Percentiles rank a stretch among this genome's conserved stretches.
Evolutionary conservation across 2,888 invertebrate species (phyloP).

Genomic region (Tethea ocularis): DNA sequence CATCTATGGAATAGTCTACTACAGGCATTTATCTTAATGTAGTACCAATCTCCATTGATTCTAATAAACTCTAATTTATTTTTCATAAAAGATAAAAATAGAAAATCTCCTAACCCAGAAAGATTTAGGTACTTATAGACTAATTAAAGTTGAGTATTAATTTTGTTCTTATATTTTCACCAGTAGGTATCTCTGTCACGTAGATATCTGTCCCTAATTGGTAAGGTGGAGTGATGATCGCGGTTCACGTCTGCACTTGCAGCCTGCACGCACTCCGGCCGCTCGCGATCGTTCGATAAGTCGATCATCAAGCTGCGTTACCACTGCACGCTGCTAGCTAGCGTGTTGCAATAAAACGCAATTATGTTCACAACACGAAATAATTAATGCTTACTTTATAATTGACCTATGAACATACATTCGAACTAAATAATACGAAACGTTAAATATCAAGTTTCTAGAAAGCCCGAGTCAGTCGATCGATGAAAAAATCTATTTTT

Average conservation of each 20-base stretch:
- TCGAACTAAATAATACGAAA: slow-evolving; percentile 12
- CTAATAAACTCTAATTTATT: too few relatives aligned
- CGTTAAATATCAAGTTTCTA: too few relatives aligned
- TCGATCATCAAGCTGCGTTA: slow-evolving; percentile 36
- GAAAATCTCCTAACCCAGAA: too few relatives aligned
- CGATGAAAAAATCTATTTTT: slow-evolving; percentile 15
- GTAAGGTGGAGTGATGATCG: slow-evolving; percentile 32
- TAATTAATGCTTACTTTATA: slow-evolving; percentile 42
- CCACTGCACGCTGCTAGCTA: too few relatives aligned
- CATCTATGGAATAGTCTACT: too few relatives aligned
- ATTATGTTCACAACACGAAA: slow-evolving; percentile 48
- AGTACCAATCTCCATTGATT: too few relatives aligned
- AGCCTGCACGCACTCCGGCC: slow-evolving; percentile 20
- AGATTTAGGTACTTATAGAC: too few relatives aligned
- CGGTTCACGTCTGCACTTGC: slow-evolving; percentile 18
- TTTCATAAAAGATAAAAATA: too few relatives aligned
- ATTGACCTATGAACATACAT: slow-evolving; percentile 13
- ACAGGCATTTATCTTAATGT: too few relatives aligned
- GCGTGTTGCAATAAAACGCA: slow-evolving; percentile 54
- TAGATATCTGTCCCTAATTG: slow-evolving; percentile 34
- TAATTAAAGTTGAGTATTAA: not conserved
- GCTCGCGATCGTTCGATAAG: slow-evolving; percentile 47
- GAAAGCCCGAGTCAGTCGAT: too few relatives aligned
- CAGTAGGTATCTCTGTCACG: slow-evolving; percentile 5
- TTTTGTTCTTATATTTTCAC: slow-evolving; percentile 22